Percentiles rank a stretch among this genome's conserved stretches.
Evolutionary conservation across 2,797 vertebrate genomes (phyloP).

Genomic region (Dipus sagitta): DNA sequence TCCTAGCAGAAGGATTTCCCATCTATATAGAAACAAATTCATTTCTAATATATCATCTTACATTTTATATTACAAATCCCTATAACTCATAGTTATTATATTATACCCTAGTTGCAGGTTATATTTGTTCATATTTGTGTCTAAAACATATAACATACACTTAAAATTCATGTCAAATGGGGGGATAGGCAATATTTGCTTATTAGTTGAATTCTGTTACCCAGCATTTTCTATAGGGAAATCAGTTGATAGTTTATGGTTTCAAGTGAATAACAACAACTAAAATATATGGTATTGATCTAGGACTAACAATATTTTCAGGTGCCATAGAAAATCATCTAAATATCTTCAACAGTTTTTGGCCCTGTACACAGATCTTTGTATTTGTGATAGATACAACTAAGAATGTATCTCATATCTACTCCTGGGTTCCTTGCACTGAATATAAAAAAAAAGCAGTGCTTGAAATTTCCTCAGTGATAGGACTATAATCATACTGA

Average conservation of each 20-base stretch:
- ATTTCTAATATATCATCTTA: slow-evolving; percentile 22
- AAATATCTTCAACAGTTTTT: neutral
- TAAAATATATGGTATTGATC: neutral
- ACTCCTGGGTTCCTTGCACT: too few species aligned
- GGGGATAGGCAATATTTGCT: neutral
- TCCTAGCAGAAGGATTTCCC: neutral
- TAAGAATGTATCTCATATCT: too few species aligned
- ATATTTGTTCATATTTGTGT: neutral
- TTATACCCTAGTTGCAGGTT: neutral
- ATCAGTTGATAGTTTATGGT: neutral
- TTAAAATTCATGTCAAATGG: neutral
- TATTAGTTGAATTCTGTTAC: neutral
- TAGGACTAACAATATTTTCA: neutral
- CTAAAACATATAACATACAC: neutral
- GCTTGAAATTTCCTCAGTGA: neutral
- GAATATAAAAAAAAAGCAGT: too few species aligned
- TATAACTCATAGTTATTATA: neutral
- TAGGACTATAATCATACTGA: neutral
- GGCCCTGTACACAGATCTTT: neutral
- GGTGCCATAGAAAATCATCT: neutral
- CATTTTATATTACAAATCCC: neutral
- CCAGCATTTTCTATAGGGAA: neutral
- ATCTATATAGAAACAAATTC: neutral
- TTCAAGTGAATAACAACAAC: neutral
- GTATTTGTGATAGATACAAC: neutral